These are phyloP conservation scores for Zaprionus camerounensis DNA, from an alignment of 1,140 invertebrate species.

Conservation along the genomic window DNA sequence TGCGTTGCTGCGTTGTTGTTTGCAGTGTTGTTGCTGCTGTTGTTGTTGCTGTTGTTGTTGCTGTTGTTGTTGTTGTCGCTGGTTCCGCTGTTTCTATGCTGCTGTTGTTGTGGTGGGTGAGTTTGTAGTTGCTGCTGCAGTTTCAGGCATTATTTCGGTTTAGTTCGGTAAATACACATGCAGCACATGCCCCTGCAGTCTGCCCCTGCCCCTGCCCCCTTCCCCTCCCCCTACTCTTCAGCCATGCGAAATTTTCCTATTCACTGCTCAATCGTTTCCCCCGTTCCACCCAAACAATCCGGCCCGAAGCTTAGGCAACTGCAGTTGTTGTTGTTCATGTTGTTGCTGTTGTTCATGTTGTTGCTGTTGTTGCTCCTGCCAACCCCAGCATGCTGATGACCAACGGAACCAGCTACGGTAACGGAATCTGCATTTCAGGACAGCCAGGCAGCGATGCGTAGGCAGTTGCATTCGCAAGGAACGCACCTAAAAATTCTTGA, in stretches of 20 bases:
- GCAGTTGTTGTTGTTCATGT: slow-evolving; percentile 3
- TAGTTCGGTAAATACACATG: slow-evolving; percentile 82
- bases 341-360: slow-evolving; percentile 22
- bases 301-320: slow-evolving; percentile 39
- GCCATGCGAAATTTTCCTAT: slow-evolving; percentile 7
- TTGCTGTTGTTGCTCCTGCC: not conserved
- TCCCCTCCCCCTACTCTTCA: not conserved
- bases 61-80: slow-evolving; percentile 45
- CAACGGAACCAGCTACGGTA: slow-evolving; percentile 2
- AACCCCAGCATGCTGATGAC: not conserved
- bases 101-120: slow-evolving; percentile 40
- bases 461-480: slow-evolving; percentile 32
- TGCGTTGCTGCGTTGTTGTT: slow-evolving; percentile 47
- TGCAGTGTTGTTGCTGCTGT: slow-evolving; percentile 36
- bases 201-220: slow-evolving; percentile 1
- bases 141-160: slow-evolving; percentile 81
- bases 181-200: slow-evolving; percentile 41
- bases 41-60: slow-evolving; percentile 36
- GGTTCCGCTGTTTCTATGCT: slow-evolving; percentile 54
- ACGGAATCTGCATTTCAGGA: slow-evolving; percentile 4
- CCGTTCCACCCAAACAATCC: slow-evolving; percentile 21
- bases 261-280: not conserved
- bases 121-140: slow-evolving; percentile 68
- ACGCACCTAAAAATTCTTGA: slow-evolving; percentile 53
- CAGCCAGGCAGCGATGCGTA: slow-evolving; percentile 17